Conservation (phyloP, 2,888 invertebrate genomes). For the Xylota segnis region DNA sequence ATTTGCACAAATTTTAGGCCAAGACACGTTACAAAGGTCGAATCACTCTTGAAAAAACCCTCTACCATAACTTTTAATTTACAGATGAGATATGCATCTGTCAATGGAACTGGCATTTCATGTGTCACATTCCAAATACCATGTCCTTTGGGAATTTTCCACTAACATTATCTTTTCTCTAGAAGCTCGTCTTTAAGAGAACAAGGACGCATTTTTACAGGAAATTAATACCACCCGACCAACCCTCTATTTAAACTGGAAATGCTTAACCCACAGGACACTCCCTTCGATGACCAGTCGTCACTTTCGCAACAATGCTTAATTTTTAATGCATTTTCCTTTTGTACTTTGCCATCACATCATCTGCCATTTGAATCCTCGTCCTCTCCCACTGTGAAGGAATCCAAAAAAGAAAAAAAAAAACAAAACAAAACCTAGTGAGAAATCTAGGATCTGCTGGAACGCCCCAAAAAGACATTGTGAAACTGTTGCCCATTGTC, state of each 20-base stretch:
- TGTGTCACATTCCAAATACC: too few species aligned
- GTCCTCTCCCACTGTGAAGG: slow-evolving; percentile 30
- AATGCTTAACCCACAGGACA: slow-evolving; percentile 40
- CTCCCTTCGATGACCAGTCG: slow-evolving; percentile 24
- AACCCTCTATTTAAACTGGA: slow-evolving; percentile 22
- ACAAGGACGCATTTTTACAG: neutral
- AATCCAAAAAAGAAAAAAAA: slow-evolving; percentile 50
- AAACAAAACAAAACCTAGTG: too few species aligned
- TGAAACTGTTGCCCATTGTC: slow-evolving; percentile 65
- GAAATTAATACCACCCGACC: neutral
- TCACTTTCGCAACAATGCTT: slow-evolving; percentile 44
- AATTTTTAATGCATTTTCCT: slow-evolving; percentile 58
- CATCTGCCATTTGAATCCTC: slow-evolving; percentile 61
- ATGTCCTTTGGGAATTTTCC: too few species aligned
- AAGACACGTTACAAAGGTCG: too few species aligned
- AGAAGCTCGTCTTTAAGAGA: too few species aligned
- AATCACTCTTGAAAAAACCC: too few species aligned
- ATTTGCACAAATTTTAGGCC: too few species aligned
- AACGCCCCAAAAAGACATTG: slow-evolving; percentile 46
- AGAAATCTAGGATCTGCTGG: slow-evolving; percentile 54
- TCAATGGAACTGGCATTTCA: too few species aligned
- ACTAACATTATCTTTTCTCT: too few species aligned
- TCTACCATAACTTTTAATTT: too few species aligned
- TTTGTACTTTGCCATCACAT: slow-evolving; percentile 63
- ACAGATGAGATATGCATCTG: too few species aligned